Evolutionary conservation across 2,113 vertebrate species (phyloP), one percentile per base, ranked within the genome.

Genomic region (Heterocephalus glaber): DNA sequence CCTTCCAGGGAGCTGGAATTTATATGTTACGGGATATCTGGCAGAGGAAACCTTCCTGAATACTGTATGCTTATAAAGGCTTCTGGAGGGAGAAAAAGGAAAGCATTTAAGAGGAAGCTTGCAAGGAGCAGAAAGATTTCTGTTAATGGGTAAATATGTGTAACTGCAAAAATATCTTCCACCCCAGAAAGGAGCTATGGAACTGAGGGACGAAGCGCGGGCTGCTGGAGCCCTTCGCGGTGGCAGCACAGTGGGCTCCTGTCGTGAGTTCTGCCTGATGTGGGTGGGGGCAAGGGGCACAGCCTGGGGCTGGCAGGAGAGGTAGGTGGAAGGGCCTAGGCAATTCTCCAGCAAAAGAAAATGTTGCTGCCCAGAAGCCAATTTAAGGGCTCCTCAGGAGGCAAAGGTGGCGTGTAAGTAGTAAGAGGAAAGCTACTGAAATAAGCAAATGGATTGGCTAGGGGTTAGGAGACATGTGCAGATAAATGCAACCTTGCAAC

Each of bases 301-400:
- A 41, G 63, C 20, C 83, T 0, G 4, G 19, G 80, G 63, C n/a
- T 44, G 74, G 90, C 52, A 56, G 22, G 22, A 38, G 61, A 91
- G 68, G 66, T 3, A 3, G 33, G 12, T 16, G 56, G 56, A 4
- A 58, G 56, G 58, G n/a, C 26, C 19, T 81, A 24, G 54, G 96
- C 93, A 38, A 0, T 13, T 38, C 30, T 92, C 94, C 94, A 56
- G 72, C 28, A 92, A 81, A 41, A 72, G 41, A 52, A 28, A 0
- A 44, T 35, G 19, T 5, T 5, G 86, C 19, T 66, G 26, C 61
- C 68, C 10, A 3, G 68, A 96, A 92, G 92, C 66, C 65, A 65
- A 33, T 44, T 52, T 24, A 81, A 84, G 52, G 60, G 87, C 65
- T 90, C 77, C 72, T 80, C 19, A 56, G 65, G 90, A 95, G 77